Evolutionary conservation across 2,888 invertebrate species (phyloP).

Genomic region (Syrphus vitripennis): DNA sequence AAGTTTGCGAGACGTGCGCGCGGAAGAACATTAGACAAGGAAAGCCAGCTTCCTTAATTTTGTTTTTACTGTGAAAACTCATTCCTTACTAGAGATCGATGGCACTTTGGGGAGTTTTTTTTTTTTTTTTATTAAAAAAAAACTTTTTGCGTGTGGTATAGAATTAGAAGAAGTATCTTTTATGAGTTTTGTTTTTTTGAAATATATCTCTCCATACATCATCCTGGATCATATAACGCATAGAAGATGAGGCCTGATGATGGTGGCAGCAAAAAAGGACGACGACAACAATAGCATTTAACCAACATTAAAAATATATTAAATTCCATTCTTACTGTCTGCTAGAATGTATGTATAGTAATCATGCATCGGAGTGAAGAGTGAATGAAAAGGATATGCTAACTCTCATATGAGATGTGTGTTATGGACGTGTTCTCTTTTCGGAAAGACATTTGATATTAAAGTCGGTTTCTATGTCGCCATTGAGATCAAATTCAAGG

Average conservation of each 20-base stretch:
- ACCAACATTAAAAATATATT: conserved; percentile 61
- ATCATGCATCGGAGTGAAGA: conserved; percentile 29
- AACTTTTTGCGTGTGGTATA: neutral
- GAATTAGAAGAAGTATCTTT: neutral
- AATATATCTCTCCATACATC: conserved; percentile 30
- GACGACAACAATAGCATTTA: conserved; percentile 38
- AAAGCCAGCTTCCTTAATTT: conserved; percentile 6
- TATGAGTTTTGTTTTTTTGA: conserved; percentile 9
- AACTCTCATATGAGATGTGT: neutral
- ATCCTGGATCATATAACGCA: conserved; percentile 17
- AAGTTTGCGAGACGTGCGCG: neutral
- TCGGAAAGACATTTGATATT: conserved; percentile 33
- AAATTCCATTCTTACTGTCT: conserved; percentile 62
- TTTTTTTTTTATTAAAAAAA: conserved; percentile 13
- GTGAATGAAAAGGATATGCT: neutral
- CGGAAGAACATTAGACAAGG: neutral
- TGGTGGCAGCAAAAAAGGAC: neutral
- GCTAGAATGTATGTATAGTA: conserved; percentile 33
- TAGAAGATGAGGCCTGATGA: neutral
- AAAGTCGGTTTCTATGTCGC: conserved; percentile 56
- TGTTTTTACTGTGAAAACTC: neutral
- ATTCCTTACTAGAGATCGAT: conserved; percentile 27
- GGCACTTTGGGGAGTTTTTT: conserved; percentile 45
- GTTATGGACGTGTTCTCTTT: neutral
- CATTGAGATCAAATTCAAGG: conserved; percentile 64